A percentile compares a stretch with the other conserved stretches of the same genome.
Conservation (phyloP, 1,140 invertebrate genomes). For the Anagrus nilaparvatae region DNA sequence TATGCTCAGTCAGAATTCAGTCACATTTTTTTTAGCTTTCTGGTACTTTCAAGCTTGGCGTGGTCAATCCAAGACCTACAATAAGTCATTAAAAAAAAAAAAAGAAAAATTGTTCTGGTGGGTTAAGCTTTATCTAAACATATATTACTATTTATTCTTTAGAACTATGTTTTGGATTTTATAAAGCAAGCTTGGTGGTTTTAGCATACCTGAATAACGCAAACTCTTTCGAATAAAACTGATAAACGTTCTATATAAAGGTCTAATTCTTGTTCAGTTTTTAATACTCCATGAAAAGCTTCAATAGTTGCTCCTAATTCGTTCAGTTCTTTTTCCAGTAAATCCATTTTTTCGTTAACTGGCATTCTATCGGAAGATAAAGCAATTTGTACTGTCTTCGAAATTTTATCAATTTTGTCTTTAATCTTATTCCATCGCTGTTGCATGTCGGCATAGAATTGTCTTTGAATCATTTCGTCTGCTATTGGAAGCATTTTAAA, state of each 20-base stretch:
- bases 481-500: slow-evolving; percentile 64
- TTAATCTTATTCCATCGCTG: slow-evolving; percentile 63
- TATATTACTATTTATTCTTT: too few species aligned
- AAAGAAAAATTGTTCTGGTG: too few species aligned
- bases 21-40: too few species aligned
- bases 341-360: slow-evolving; percentile 56
- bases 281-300: slow-evolving; percentile 62
- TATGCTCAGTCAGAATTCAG: too few species aligned
- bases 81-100: too few species aligned
- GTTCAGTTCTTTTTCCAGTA: slow-evolving; percentile 62
- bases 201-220: slow-evolving; percentile 50
- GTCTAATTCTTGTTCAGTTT: slow-evolving; percentile 69
- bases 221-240: slow-evolving; percentile 61
- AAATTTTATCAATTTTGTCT: slow-evolving; percentile 52
- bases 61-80: too few species aligned
- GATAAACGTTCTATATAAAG: slow-evolving; percentile 69
- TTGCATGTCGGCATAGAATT: slow-evolving; percentile 63
- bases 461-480: slow-evolving; percentile 69
- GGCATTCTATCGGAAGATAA: slow-evolving; percentile 61
- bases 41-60: too few species aligned
- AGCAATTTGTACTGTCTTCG: slow-evolving; percentile 52
- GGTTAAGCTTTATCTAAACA: too few species aligned
- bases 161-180: too few species aligned
- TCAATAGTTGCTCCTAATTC: slow-evolving; percentile 57
- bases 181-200: too few species aligned